Evolutionary conservation across 2,888 invertebrate genomes (phyloP).

Genomic region (Drosophila formosana): DNA sequence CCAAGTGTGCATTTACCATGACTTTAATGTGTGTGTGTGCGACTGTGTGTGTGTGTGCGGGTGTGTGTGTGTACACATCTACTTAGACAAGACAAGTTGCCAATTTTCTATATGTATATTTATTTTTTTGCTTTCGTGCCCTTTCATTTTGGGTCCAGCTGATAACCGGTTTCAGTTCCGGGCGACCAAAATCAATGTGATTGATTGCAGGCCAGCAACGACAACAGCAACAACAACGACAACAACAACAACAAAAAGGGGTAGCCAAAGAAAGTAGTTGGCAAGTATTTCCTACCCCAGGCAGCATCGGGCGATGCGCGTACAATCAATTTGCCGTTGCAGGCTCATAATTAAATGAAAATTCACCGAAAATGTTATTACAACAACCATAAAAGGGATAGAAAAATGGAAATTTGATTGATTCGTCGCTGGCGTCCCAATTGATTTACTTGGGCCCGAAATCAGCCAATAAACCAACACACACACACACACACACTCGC

Average conservation of each 20-base stretch:
- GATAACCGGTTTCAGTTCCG: slow-evolving; percentile 44
- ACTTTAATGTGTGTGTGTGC: slow-evolving; percentile 53
- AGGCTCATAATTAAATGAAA: slow-evolving; percentile 66
- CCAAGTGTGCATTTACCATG: slow-evolving; percentile 72
- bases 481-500: too few species aligned
- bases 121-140: slow-evolving; percentile 28
- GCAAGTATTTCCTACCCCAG: not conserved
- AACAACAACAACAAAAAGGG: not conserved
- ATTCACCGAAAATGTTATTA: slow-evolving; percentile 30
- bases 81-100: slow-evolving; percentile 29
- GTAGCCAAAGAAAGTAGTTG: not conserved
- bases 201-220: slow-evolving; percentile 48
- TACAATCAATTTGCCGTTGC: slow-evolving; percentile 63
- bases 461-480: slow-evolving; percentile 17
- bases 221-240: not conserved
- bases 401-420: slow-evolving; percentile 63
- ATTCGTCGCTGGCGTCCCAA: slow-evolving; percentile 40
- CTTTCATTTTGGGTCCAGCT: slow-evolving; percentile 47
- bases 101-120: slow-evolving; percentile 35
- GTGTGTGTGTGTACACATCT: not conserved
- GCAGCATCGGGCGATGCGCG: not conserved
- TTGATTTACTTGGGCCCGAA: slow-evolving; percentile 14
- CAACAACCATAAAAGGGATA: slow-evolving; percentile 20
- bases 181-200: slow-evolving; percentile 40
- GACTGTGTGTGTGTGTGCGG: not conserved